Conservation (phyloP, 2,113 vertebrate species). For the Zapus hudsonius region DNA sequence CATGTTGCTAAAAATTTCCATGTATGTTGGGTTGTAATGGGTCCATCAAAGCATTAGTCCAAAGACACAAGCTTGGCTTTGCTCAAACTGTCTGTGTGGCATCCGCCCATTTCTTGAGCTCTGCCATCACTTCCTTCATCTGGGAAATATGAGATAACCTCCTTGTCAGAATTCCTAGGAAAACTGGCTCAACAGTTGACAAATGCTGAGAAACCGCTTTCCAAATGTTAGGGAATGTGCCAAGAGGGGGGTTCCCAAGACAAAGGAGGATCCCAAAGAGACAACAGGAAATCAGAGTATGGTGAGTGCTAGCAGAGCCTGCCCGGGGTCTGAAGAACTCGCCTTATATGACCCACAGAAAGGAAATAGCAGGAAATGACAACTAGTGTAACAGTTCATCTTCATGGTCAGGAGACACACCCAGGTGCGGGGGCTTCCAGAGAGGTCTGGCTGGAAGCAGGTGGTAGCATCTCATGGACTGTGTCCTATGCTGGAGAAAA, state of each 20-base stretch:
- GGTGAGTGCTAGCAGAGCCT: not conserved
- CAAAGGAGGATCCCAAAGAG: not conserved
- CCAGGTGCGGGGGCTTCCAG: not conserved
- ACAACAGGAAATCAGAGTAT: not conserved
- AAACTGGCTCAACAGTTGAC: not conserved
- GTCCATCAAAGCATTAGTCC: not conserved
- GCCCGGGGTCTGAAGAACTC: not conserved
- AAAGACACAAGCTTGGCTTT: not conserved
- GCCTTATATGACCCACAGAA: not conserved
- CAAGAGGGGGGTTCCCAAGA: not conserved
- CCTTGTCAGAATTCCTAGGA: not conserved
- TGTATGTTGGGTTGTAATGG: not conserved
- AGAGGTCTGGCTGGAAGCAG: not conserved
- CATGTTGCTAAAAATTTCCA: too few relatives aligned
- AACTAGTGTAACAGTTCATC: not conserved
- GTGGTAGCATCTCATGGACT: not conserved
- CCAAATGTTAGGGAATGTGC: not conserved
- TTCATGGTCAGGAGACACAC: not conserved
- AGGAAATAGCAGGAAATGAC: not conserved
- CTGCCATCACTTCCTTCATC: not conserved
- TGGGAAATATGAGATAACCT: not conserved
- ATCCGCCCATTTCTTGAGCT: not conserved
- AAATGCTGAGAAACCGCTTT: conserved; percentile 12
- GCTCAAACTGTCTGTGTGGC: not conserved
- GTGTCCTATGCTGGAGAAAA: not conserved